Evolutionary conservation across 2,797 vertebrate genomes (phyloP), one percentile per base, ranked within the genome.

Genomic region (Mallotus villosus): DNA sequence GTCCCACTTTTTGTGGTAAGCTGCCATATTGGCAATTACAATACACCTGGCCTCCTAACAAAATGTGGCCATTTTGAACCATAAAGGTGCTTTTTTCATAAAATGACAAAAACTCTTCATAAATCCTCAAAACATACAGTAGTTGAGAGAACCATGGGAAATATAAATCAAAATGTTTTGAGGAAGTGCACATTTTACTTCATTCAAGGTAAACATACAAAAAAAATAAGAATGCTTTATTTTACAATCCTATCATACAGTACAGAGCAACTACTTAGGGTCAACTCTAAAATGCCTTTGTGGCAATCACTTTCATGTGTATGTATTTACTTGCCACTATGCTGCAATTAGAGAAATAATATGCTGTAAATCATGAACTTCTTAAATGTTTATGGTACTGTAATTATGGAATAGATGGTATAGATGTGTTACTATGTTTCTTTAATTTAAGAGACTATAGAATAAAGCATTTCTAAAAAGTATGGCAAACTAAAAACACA

Each of bases 141-240:
- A 61, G 72, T 65, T 34, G 55, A 73, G 27, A 51, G 24, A 59
- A 17, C 19, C 16, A n/a, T 17, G 79, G 71, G 73, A 76, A 74
- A 73, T 53, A 59, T 57, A 19, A 70, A 70, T 63, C 25, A 3
- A 60, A 72, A 70, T 53, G 19, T 29, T 59, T 68, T 32, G 19
- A n/a, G 49, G 71, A 17, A 46, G 68, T 67, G 19, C 29, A 41
- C 25, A 60, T 59, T 6, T 55, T 61, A 67, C 51, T 61, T 59
- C 66, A 63, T 61, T 62, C 16, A 79, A 74, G 60, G 64, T 71
- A 68, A 62, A 62, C 55, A 73, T 69, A 70, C 11, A 67, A 75
- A 71, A 57, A 14, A 62, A 72, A 71, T 27, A 46, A n/a, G 51
- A 71, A 24, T 16, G 51, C 51, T 53, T 53, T 53, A 53, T 53